Base-by-base conservation (phyloP, 2,113 vertebrate genomes). In the Tinamus guttatus region DNA sequence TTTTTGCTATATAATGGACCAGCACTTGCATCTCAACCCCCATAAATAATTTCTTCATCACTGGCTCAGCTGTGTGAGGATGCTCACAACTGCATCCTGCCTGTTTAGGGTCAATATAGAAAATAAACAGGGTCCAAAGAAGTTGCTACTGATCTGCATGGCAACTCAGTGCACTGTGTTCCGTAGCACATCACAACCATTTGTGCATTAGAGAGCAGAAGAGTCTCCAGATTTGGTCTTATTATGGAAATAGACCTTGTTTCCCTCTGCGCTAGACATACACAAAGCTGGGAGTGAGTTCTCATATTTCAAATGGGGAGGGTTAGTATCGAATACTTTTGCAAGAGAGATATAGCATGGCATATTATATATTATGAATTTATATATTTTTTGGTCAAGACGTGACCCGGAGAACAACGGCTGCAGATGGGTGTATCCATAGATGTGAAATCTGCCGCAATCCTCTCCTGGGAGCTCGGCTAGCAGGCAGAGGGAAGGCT, bases 301-400 rank as follows among this genome's bases (percentile, higher is more conserved):
- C 14, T 81, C 3, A 3, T 30, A 88, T 74, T 59, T n/a, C 9
- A 68, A 24, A 9, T 21, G 19, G 16, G 49, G 36, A 18, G 24
- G 65, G 40, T 38, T 78, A 36, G 9, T 24, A 27, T 81, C 52
- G 47, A 34, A 67, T 51, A 21, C 34, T 94, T 89, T 80, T 38
- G 13, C 49, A 32, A 67, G 36, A 38, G 52, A 79, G 58, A 74
- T 49, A 3, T 45, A 0, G 1, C 59, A 49, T 22, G 49, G 49
- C 49, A 11, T 49, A 49, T 24, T 49, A 24, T 49, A 49, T 49
- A 49, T 84, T n/a, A 8, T 24, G 76, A 34, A 14, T 73, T 63
- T 80, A 64, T 90, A 79, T 82, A 24, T 64, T 93, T 93, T 93
- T 91, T 70, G 75, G 68, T 93, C 81, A 77, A 59, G 78, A 4